phyloP scores from a whole-genome alignment of 1,140 invertebrate genomes.

The Hylyphantes graminicola region DNA sequence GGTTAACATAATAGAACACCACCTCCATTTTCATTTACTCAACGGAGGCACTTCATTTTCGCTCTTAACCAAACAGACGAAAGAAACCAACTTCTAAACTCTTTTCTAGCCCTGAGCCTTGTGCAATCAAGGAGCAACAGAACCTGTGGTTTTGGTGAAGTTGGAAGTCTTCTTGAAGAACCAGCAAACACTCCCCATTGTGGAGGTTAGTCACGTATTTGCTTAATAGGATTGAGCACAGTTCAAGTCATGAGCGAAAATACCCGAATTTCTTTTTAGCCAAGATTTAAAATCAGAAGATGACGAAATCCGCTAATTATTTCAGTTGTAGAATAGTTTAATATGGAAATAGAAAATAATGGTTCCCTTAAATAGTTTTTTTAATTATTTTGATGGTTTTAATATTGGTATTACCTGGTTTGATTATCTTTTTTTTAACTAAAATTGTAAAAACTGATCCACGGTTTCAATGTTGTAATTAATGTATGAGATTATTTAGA shows the following conservation, averaged over 20 bases:
- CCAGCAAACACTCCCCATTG: background rate
- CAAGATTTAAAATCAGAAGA: background rate
- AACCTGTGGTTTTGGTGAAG: constrained; percentile 5
- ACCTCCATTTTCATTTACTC: too few species aligned
- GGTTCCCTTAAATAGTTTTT: too few species aligned
- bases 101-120: background rate
- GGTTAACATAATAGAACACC: too few species aligned
- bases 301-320: background rate
- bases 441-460: too few species aligned
- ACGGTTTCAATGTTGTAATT: too few species aligned
- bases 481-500: too few species aligned
- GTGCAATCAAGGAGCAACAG: constrained; percentile 44
- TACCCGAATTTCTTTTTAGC: background rate
- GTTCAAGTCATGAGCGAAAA: constrained; percentile 7
- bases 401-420: too few species aligned
- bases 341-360: background rate
- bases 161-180: background rate
- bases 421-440: too few species aligned
- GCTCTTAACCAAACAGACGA: background rate
- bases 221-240: constrained; percentile 29
- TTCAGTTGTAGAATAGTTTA: background rate
- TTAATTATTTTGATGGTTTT: too few species aligned
- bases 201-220: constrained; percentile 11
- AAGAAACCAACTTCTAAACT: background rate
- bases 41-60: background rate